Percentiles rank a stretch among this genome's conserved stretches.
Evolutionary conservation across 2,113 vertebrate genomes (phyloP).

Genomic region (Ovibos moschatus): DNA sequence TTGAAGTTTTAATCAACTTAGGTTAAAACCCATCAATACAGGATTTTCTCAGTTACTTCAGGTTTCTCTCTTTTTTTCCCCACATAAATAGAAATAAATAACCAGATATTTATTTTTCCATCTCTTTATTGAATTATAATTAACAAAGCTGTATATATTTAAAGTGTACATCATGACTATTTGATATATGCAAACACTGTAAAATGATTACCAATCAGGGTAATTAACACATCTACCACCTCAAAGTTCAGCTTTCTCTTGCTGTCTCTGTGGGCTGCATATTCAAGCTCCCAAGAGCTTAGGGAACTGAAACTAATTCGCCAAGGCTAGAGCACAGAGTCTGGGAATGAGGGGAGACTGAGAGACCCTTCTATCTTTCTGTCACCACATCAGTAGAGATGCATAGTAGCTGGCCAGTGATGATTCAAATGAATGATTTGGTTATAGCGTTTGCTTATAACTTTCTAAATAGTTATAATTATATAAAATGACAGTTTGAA

Average conservation of each 20-base stretch:
- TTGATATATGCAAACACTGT: not conserved
- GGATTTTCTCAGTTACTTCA: slow-evolving; percentile 13
- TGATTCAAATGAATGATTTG: not conserved
- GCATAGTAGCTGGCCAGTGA: not conserved
- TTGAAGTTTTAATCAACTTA: not conserved
- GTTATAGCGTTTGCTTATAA: not conserved
- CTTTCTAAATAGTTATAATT: slow-evolving; percentile 2
- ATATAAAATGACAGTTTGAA: not conserved
- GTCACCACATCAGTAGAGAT: not conserved
- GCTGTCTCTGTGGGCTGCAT: not conserved
- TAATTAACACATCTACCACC: not conserved
- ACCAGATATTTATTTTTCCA: not conserved
- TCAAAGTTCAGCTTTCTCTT: not conserved
- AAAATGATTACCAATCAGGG: not conserved
- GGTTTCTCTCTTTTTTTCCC: not conserved
- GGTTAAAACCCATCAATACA: not conserved
- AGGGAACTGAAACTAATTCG: not conserved
- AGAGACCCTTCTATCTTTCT: not conserved
- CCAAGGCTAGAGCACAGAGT: not conserved
- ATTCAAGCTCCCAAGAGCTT: not conserved
- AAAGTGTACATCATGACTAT: not conserved
- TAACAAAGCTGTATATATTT: not conserved
- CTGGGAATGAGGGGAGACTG: not conserved
- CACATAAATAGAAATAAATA: not conserved
- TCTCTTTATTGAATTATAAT: not conserved